A percentile compares a stretch with the other conserved stretches of the same genome.
Conservation (phyloP, 1,140 invertebrate species). For the Caenorhabditis latens region DNA sequence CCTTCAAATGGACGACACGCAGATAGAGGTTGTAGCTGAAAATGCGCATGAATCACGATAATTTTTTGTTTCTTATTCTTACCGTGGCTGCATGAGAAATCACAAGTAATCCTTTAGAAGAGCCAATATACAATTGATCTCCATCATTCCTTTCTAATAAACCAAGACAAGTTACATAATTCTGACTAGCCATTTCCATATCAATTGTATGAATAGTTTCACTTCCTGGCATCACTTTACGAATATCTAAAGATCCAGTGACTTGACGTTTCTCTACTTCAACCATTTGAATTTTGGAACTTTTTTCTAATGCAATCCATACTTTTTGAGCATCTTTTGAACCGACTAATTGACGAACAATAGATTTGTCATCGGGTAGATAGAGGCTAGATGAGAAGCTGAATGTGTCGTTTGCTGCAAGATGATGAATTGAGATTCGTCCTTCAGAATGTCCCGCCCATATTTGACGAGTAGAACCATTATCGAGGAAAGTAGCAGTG, state of each 20-base stretch:
- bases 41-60: background rate
- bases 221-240: slow-evolving; percentile 90
- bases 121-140: slow-evolving; percentile 85
- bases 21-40: slow-evolving; percentile 85
- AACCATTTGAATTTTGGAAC: slow-evolving; percentile 51
- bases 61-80: slow-evolving; percentile 19
- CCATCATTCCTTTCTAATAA: slow-evolving; percentile 81
- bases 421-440: slow-evolving; percentile 60
- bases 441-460: slow-evolving; percentile 67
- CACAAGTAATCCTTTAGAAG: slow-evolving; percentile 91
- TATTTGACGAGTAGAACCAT: slow-evolving; percentile 60
- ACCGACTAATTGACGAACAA: slow-evolving; percentile 30
- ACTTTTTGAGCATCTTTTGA: slow-evolving; percentile 43
- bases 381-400: slow-evolving; percentile 67
- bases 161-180: slow-evolving; percentile 85
- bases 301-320: slow-evolving; percentile 56
- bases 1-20: slow-evolving; percentile 91
- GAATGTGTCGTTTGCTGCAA: slow-evolving; percentile 58
- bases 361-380: slow-evolving; percentile 52
- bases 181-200: slow-evolving; percentile 84
- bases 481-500: slow-evolving; percentile 5
- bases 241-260: slow-evolving; percentile 84
- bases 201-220: slow-evolving; percentile 91
- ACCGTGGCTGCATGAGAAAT: slow-evolving; percentile 85
- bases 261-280: slow-evolving; percentile 58